A percentile compares a stretch with the other conserved stretches of the same genome.
Conservation (phyloP, 30 jellyfish, hydroid and myxozoan genomes). For the Rhopilema esculentum region DNA sequence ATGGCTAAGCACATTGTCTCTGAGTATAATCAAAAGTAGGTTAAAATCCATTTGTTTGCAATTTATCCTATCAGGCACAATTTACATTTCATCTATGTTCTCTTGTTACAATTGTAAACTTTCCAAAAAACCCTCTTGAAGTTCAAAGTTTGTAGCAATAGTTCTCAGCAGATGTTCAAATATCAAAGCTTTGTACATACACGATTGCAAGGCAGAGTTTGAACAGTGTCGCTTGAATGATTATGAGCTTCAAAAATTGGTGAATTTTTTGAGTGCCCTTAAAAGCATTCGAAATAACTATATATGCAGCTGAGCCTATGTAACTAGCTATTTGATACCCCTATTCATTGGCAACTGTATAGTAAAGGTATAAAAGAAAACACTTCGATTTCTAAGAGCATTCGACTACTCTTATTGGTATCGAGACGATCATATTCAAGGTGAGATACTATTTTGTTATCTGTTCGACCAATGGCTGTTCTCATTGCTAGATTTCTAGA, state of each 20-base stretch:
- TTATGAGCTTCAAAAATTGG: neutral
- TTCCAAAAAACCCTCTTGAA: neutral
- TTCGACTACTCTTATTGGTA: neutral
- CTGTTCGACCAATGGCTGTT: too few species aligned
- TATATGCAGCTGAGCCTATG: neutral
- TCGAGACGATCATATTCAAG: slow-evolving; percentile 1
- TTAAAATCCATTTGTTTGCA: too few species aligned
- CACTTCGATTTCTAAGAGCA: neutral
- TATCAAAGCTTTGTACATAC: neutral
- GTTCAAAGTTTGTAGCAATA: neutral
- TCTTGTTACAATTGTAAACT: neutral
- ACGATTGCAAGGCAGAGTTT: neutral
- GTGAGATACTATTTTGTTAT: neutral
- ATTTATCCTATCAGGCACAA: too few species aligned
- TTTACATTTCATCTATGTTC: too few species aligned
- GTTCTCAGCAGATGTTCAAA: neutral
- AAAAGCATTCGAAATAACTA: neutral
- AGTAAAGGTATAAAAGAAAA: neutral
- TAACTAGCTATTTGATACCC: neutral
- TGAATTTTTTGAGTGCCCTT: neutral
- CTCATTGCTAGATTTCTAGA: too few species aligned
- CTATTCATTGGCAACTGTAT: neutral
- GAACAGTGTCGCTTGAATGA: neutral
- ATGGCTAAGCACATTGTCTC: too few species aligned
- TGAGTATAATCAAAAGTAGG: too few species aligned